A percentile compares a stretch with the other conserved stretches of the same genome.
Conservation (phyloP, 1,140 invertebrate genomes). For the Sycophaga agraensis region DNA sequence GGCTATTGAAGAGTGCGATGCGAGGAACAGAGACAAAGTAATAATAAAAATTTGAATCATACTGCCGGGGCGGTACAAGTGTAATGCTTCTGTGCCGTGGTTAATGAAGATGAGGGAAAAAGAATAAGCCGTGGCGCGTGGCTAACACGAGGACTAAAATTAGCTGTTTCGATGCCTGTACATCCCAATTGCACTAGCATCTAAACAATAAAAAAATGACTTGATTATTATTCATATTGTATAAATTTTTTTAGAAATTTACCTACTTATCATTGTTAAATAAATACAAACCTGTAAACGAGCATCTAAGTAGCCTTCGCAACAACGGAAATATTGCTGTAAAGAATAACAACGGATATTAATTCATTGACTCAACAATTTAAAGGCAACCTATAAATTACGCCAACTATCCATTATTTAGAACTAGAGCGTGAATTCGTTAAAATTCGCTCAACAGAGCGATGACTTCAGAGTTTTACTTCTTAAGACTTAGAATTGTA, state of each 20-base stretch:
- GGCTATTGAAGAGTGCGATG: conserved; percentile 15
- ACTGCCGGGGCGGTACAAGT: background rate
- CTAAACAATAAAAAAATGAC: too few relatives aligned
- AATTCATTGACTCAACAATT: conserved; percentile 7
- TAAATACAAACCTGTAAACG: too few relatives aligned
- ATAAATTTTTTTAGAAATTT: too few relatives aligned
- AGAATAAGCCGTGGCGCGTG: background rate
- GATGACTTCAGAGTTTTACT: conserved; percentile 16
- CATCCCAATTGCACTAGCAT: too few relatives aligned
- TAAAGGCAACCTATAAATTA: conserved; percentile 4
- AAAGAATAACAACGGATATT: conserved; percentile 3
- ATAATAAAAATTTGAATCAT: conserved; percentile 30
- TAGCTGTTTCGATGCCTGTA: too few relatives aligned
- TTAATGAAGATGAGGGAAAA: background rate
- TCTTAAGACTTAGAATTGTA: background rate
- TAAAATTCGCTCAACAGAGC: conserved; percentile 4
- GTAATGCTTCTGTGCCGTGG: too few relatives aligned
- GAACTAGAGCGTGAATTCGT: conserved; percentile 28
- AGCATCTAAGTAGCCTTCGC: too few relatives aligned
- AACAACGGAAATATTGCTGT: too few relatives aligned
- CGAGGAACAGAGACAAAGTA: background rate
- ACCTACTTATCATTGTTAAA: too few relatives aligned
- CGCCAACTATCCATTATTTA: background rate
- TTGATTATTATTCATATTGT: too few relatives aligned
- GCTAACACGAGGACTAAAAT: too few relatives aligned